Evolutionary conservation across 2,888 invertebrate genomes (phyloP).

Genomic region (Parnassius apollo): DNA sequence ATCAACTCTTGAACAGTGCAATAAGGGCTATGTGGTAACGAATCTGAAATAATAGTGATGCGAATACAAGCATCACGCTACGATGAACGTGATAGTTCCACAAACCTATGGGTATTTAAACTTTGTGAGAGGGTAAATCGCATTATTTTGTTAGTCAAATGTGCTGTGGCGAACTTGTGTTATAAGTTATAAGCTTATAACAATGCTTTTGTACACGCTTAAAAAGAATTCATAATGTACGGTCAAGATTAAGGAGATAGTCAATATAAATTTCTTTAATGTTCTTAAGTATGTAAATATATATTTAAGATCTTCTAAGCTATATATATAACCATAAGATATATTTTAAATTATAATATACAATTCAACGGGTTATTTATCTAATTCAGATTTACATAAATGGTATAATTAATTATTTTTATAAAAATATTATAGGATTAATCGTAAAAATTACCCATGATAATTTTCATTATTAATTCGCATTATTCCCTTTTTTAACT

Average conservation of each 20-base stretch:
- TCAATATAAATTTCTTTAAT: no score
- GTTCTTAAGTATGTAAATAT: no score
- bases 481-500: slow-evolving; percentile 10
- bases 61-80: slow-evolving; percentile 28
- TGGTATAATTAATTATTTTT: no score
- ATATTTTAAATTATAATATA: no score
- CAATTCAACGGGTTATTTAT: no score
- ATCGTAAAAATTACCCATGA: no score
- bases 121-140: slow-evolving; percentile 53
- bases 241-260: neutral
- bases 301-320: no score
- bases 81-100: slow-evolving; percentile 36
- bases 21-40: slow-evolving; percentile 27
- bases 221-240: slow-evolving; percentile 1
- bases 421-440: no score
- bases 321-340: no score
- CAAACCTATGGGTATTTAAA: slow-evolving; percentile 34
- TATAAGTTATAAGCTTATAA: slow-evolving; percentile 6
- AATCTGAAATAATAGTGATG: slow-evolving; percentile 24
- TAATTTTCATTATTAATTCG: neutral
- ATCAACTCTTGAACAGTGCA: slow-evolving; percentile 19
- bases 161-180: slow-evolving; percentile 34
- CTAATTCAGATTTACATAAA: no score
- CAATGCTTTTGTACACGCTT: slow-evolving; percentile 7
- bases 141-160: slow-evolving; percentile 56